Conservation (phyloP, 2,113 vertebrate genomes). For the Dromiciops gliroides region DNA sequence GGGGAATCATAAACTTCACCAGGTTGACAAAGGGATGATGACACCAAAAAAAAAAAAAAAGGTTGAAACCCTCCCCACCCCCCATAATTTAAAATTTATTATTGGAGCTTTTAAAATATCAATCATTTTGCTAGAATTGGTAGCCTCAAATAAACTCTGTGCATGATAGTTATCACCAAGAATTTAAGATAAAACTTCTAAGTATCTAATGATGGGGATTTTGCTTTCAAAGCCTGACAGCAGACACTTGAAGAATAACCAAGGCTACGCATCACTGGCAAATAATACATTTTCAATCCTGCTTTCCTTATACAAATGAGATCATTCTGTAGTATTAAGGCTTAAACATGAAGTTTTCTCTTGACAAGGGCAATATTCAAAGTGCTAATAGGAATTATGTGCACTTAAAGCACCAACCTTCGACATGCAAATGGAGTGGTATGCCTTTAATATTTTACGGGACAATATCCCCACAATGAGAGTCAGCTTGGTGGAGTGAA, state of each 20-base stretch:
- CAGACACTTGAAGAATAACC: too few species aligned
- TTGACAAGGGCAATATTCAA: background rate
- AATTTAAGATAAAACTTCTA: slow-evolving; percentile 60
- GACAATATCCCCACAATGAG: background rate
- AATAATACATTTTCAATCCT: slow-evolving; percentile 63
- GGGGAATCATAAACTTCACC: too few species aligned
- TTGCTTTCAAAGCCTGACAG: slow-evolving; percentile 60
- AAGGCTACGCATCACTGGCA: background rate
- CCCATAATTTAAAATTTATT: background rate
- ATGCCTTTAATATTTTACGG: background rate
- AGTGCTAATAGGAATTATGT: slow-evolving; percentile 17
- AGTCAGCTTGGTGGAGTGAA: too few species aligned
- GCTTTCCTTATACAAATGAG: slow-evolving; percentile 63
- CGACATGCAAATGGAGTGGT: background rate
- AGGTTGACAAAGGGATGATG: too few species aligned
- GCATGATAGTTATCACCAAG: slow-evolving; percentile 58
- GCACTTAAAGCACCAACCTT: background rate
- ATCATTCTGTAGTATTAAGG: slow-evolving; percentile 62
- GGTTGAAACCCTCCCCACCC: too few species aligned
- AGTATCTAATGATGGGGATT: slow-evolving; percentile 60
- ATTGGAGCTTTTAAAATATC: slow-evolving; percentile 14
- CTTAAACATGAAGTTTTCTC: slow-evolving; percentile 61
- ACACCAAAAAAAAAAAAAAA: too few species aligned
- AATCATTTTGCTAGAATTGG: slow-evolving; percentile 32
- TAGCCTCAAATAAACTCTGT: background rate